Conservation (phyloP, 35 echinoderm and acorn worm species). For the Apostichopus parvimensis region DNA sequence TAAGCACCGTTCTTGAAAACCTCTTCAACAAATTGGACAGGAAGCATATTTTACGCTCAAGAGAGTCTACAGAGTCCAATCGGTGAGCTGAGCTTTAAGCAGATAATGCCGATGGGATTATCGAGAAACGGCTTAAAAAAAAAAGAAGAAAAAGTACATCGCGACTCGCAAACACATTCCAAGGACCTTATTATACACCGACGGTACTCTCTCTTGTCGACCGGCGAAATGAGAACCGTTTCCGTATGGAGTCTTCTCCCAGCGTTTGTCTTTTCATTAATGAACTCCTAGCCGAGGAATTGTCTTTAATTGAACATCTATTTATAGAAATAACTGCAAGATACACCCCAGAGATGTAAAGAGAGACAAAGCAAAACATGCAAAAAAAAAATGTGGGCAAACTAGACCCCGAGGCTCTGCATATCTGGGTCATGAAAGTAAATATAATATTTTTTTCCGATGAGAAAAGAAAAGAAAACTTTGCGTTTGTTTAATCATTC, state of each 20-base stretch:
- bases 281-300: not conserved
- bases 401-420: not conserved
- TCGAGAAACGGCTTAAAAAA: not conserved
- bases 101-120: not conserved
- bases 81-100: not conserved
- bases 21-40: constrained; percentile 4
- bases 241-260: not conserved
- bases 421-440: constrained; percentile 4
- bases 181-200: not conserved
- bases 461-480: not conserved
- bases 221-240: not conserved
- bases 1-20: not conserved
- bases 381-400: not conserved
- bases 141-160: not conserved
- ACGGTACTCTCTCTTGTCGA: not conserved
- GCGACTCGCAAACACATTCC: not conserved
- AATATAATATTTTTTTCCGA: not conserved
- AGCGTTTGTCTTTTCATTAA: not conserved
- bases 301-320: not conserved
- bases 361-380: not conserved
- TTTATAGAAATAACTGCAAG: not conserved
- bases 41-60: constrained; percentile 26
- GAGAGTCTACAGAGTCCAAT: not conserved
- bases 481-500: not conserved
- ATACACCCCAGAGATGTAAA: not conserved